Evolutionary conservation across 1,140 invertebrate species (phyloP).

Genomic region (Penaeus indicus): DNA sequence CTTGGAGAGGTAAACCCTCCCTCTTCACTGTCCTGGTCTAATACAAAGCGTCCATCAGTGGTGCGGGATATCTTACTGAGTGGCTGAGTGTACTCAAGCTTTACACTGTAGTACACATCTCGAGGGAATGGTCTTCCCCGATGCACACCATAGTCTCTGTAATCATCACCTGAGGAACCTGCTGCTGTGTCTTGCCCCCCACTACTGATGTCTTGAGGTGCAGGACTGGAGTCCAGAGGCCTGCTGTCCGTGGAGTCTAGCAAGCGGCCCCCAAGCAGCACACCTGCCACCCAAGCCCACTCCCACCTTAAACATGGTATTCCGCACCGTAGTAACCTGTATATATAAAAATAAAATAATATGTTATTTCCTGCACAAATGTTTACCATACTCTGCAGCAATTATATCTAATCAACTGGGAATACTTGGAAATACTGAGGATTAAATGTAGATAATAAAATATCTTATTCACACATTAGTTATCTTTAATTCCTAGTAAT

Average conservation of each 20-base stretch:
- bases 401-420: neutral
- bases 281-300: slow-evolving; percentile 57
- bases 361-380: slow-evolving; percentile 15
- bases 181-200: slow-evolving; percentile 44
- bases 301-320: slow-evolving; percentile 85
- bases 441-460: too few relatives aligned
- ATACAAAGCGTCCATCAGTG: slow-evolving; percentile 81
- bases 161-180: slow-evolving; percentile 50
- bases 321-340: slow-evolving; percentile 91
- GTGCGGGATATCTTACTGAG: slow-evolving; percentile 79
- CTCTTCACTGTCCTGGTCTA: slow-evolving; percentile 83
- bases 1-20: slow-evolving; percentile 77
- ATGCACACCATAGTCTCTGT: slow-evolving; percentile 59
- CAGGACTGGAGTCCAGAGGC: slow-evolving; percentile 58
- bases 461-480: too few relatives aligned
- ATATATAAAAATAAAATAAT: too few relatives aligned
- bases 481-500: too few relatives aligned
- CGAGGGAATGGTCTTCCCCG: slow-evolving; percentile 62
- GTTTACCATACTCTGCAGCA: slow-evolving; percentile 8
- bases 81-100: slow-evolving; percentile 70
- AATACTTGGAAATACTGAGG: too few relatives aligned
- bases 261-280: slow-evolving; percentile 69
- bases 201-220: slow-evolving; percentile 47
- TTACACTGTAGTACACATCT: slow-evolving; percentile 66
- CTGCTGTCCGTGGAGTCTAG: slow-evolving; percentile 63